Conservation (phyloP, 2,888 invertebrate genomes). For the Antheraea yamamai region DNA sequence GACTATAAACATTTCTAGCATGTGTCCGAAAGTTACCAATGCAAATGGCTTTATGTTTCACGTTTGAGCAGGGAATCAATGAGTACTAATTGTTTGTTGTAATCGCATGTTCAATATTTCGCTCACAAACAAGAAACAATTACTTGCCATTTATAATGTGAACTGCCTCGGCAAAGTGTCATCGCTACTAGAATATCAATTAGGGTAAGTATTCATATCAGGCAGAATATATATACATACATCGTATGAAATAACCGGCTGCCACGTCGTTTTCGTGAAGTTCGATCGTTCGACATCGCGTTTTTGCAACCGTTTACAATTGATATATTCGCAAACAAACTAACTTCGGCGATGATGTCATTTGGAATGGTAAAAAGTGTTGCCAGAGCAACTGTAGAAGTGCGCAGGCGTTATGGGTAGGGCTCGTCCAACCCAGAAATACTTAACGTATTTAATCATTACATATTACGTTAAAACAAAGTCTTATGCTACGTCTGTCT, state of each 20-base stretch:
- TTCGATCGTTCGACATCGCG: neutral
- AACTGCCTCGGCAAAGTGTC: neutral
- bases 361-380: neutral
- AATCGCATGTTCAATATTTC: neutral
- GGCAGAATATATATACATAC: neutral
- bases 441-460: neutral
- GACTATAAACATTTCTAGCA: neutral
- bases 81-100: neutral
- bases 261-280: too few species aligned
- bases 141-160: neutral
- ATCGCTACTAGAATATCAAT: neutral
- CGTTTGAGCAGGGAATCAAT: neutral
- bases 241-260: neutral
- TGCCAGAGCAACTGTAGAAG: slow-evolving; percentile 6
- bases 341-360: slow-evolving; percentile 7
- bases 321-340: slow-evolving; percentile 1
- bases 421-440: slow-evolving; percentile 5
- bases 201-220: neutral
- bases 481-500: too few species aligned
- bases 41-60: neutral
- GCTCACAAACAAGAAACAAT: neutral
- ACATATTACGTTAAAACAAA: too few species aligned
- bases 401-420: neutral
- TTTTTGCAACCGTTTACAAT: neutral
- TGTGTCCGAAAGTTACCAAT: neutral